phyloP scores from a whole-genome alignment of 2,797 vertebrate species.

The Morelia viridis region DNA sequence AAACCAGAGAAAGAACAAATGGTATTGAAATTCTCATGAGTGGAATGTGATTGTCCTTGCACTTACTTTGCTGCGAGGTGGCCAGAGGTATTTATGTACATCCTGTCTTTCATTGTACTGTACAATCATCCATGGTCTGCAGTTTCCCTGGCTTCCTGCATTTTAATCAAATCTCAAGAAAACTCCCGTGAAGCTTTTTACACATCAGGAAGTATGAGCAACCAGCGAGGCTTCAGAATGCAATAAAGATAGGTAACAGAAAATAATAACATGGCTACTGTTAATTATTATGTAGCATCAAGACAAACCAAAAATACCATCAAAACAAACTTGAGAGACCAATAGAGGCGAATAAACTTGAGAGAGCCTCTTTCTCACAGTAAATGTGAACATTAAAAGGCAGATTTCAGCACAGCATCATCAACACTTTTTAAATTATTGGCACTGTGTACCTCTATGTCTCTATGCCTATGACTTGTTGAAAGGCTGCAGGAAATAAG shows the following conservation, averaged over 20 bases:
- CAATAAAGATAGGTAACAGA: not conserved
- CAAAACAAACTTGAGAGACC: not conserved
- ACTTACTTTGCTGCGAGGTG: not conserved
- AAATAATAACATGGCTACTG: not conserved
- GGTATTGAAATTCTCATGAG: not conserved
- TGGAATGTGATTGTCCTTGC: not conserved
- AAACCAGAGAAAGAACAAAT: not conserved
- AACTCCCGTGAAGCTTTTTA: not conserved
- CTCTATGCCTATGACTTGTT: not conserved
- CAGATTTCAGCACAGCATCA: not conserved
- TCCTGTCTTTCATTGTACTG: not conserved
- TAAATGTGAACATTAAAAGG: not conserved
- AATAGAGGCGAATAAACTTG: not conserved
- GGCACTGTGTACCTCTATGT: not conserved
- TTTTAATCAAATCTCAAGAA: not conserved
- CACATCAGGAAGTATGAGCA: not conserved
- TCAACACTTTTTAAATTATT: not conserved
- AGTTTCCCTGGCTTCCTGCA: not conserved
- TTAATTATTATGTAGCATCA: not conserved
- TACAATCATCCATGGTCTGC: not conserved
- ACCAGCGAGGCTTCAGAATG: not conserved
- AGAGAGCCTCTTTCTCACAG: not conserved
- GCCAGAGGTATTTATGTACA: not conserved
- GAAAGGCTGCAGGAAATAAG: not conserved
- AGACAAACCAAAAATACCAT: not conserved